Evolutionary conservation across 2,113 vertebrate genomes (phyloP).

Genomic region (Hippocampus abdominalis): DNA sequence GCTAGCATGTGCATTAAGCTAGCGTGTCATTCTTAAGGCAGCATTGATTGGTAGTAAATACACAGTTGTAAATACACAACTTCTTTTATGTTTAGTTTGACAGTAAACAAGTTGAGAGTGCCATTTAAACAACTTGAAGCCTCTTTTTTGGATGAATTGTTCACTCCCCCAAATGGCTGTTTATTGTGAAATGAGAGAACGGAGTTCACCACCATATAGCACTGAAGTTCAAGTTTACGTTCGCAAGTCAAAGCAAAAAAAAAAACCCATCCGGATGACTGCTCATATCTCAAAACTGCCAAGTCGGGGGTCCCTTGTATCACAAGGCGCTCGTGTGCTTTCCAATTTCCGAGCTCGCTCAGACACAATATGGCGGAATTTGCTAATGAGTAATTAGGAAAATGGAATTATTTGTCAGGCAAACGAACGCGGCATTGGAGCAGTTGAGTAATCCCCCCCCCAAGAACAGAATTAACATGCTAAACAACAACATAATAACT

Average conservation of each 20-base stretch:
- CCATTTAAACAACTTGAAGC: too few species aligned
- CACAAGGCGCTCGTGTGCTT: neutral
- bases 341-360: neutral
- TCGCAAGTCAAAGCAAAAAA: too few species aligned
- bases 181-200: neutral
- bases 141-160: too few species aligned
- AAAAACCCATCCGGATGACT: too few species aligned
- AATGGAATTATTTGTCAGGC: slow-evolving; percentile 23
- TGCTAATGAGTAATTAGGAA: slow-evolving; percentile 39
- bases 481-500: slow-evolving; percentile 42
- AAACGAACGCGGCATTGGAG: slow-evolving; percentile 36
- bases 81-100: neutral
- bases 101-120: too few species aligned
- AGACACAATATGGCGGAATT: slow-evolving; percentile 9
- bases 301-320: too few species aligned
- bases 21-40: too few species aligned
- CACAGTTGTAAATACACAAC: neutral
- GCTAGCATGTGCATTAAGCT: too few species aligned
- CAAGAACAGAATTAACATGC: slow-evolving; percentile 25
- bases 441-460: slow-evolving; percentile 34
- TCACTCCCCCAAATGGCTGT: neutral
- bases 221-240: too few species aligned
- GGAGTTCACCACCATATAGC: too few species aligned
- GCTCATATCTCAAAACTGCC: neutral
- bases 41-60: too few species aligned